phyloP scores from a whole-genome alignment of 1,140 invertebrate species.

The Caligus rogercresseyi region DNA sequence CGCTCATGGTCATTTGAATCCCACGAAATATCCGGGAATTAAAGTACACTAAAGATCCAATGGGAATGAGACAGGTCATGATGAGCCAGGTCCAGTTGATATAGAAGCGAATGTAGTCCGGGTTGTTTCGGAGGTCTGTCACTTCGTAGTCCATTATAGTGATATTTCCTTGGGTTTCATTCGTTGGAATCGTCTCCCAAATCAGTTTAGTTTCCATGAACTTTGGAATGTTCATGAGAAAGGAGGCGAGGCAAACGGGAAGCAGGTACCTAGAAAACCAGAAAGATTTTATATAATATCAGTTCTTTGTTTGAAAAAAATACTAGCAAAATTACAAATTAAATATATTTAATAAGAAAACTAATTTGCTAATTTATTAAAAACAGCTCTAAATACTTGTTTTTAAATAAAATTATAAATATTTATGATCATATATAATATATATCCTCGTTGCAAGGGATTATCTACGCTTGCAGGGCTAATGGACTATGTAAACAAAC shows the following conservation, averaged over 20 bases:
- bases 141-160: background rate
- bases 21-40: constrained; percentile 9
- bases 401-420: too few relatives aligned
- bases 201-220: constrained; percentile 7
- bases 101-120: constrained; percentile 15
- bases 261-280: background rate
- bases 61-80: constrained; percentile 13
- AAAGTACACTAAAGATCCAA: constrained; percentile 6
- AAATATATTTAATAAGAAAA: too few relatives aligned
- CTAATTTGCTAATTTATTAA: too few relatives aligned
- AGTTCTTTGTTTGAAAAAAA: too few relatives aligned
- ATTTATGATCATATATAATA: too few relatives aligned
- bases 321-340: too few relatives aligned
- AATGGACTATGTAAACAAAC: too few relatives aligned
- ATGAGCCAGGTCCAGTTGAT: constrained; percentile 17
- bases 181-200: background rate
- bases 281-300: background rate
- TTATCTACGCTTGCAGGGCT: too few relatives aligned
- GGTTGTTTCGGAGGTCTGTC: constrained; percentile 5
- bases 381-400: too few relatives aligned
- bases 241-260: background rate
- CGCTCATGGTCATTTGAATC: constrained; percentile 17
- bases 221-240: constrained; percentile 11
- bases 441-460: too few relatives aligned
- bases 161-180: background rate